Evolutionary conservation across 1,140 invertebrate genomes (phyloP).

Genomic region (Zaprionus kolodkinae): DNA sequence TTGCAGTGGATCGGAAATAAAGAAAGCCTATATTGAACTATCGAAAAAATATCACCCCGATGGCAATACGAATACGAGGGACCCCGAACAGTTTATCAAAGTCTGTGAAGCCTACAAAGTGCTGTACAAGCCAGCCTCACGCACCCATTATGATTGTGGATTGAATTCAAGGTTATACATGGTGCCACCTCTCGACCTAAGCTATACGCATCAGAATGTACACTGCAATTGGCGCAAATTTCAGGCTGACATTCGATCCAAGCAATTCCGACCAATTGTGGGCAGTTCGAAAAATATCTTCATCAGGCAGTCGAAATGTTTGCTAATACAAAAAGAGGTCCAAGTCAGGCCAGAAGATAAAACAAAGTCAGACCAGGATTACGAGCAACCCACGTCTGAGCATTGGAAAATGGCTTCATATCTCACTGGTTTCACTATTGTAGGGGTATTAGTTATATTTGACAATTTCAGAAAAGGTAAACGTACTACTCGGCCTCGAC

Average conservation of each 20-base stretch:
- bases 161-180: constrained; percentile 6
- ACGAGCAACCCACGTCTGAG: not conserved
- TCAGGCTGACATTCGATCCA: constrained; percentile 42
- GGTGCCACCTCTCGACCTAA: not conserved
- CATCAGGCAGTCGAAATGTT: too few relatives aligned
- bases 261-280: constrained; percentile 34
- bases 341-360: not conserved
- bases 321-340: too few relatives aligned
- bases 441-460: constrained; percentile 11
- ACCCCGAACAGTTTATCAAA: constrained; percentile 52
- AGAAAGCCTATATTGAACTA: constrained; percentile 54
- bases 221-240: constrained; percentile 47
- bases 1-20: constrained; percentile 51
- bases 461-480: not conserved
- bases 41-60: constrained; percentile 71
- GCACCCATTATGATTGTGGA: constrained; percentile 27
- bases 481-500: not conserved
- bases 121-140: constrained; percentile 30
- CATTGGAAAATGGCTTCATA: not conserved
- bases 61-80: not conserved
- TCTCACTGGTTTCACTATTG: constrained; percentile 23
- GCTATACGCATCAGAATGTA: constrained; percentile 18
- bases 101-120: constrained; percentile 63
- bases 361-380: not conserved
- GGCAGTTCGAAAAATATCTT: not conserved